Evolutionary conservation across 2,888 invertebrate species (phyloP), one percentile per base, ranked within the genome.

Genomic region (Spodoptera littoralis): DNA sequence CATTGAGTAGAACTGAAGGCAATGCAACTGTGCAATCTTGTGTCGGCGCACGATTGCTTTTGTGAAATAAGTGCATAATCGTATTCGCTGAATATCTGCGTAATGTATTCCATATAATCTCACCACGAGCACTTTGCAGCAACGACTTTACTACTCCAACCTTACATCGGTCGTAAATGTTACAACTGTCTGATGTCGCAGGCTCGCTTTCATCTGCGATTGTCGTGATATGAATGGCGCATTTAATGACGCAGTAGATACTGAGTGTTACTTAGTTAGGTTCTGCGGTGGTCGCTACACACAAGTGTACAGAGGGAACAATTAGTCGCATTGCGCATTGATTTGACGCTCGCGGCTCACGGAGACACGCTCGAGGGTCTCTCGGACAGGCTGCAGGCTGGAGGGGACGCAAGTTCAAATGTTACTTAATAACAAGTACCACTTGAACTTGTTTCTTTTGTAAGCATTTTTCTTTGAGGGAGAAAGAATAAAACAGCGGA

Each of bases 261-360:
- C 50, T 13, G 41, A 18, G 36, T 24, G 13, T 53, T 43, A 64
- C 55, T 27, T 3, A 27, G 27, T 27, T 3, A 27, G 27, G 27
- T 27, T 5, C 43, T 43, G n/a, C 8, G 11, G 44, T 48, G 36
- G 22, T 70, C 24, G 47, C 8, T 13, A 63, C 59, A 60, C 64
- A 67, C 45, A 62, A 67, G 67, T 67, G 54, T 44, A 18, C 48
- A 48, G 50, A 58, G 22, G 42, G 58, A 44, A 55, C 73, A 79
- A 80, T 80, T 76, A 76, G 61, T 64, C 49, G 58, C 65, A 71
- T 65, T 71, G 73, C 49, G 58, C 65, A 71, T 67, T 71, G 73
- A 77, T 76, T 66, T 65, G 64, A 69, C 64, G 58, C 62, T 58
- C 67, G 61, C 52, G 30, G 43, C 44, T 62, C 60, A 47, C 52